Evolutionary conservation across 2,888 invertebrate species (phyloP).

Genomic region (Philereme vetulata): DNA sequence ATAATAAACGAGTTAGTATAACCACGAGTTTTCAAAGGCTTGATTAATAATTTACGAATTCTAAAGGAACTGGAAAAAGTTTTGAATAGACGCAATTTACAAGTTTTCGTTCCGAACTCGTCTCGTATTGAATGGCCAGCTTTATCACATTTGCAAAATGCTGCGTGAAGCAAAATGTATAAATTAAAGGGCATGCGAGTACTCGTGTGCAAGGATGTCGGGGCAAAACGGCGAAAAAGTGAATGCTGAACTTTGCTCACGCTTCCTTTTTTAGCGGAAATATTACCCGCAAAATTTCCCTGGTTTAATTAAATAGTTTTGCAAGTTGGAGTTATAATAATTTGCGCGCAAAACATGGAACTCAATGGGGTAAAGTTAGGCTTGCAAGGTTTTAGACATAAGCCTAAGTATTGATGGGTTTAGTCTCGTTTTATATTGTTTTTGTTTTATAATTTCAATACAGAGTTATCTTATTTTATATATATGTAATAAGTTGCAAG

Average conservation of each 20-base stretch:
- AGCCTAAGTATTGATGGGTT: too few species aligned
- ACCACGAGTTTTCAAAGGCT: too few species aligned
- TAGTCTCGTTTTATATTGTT: too few species aligned
- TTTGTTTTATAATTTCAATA: too few species aligned
- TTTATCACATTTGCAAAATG: constrained; percentile 10
- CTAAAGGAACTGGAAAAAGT: background rate
- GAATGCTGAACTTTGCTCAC: constrained; percentile 14
- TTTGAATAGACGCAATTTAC: constrained; percentile 10
- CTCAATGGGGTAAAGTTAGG: background rate
- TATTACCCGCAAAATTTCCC: constrained; percentile 4
- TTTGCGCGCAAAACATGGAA: constrained; percentile 1
- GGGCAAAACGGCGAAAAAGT: constrained; percentile 20
- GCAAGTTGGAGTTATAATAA: constrained; percentile 5
- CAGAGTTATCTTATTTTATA: too few species aligned
- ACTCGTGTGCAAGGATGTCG: constrained; percentile 6
- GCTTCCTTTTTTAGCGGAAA: constrained; percentile 15
- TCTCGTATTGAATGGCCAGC: constrained; percentile 6
- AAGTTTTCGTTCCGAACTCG: background rate
- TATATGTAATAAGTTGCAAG: too few species aligned
- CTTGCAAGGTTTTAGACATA: too few species aligned
- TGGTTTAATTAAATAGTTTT: constrained; percentile 17
- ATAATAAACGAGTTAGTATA: too few species aligned
- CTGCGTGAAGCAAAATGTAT: constrained; percentile 13
- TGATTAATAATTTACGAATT: too few species aligned
- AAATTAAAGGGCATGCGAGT: constrained; percentile 11